phyloP scores from a whole-genome alignment of 2,797 vertebrate species.

The Sebastiscus albofasciatus region DNA sequence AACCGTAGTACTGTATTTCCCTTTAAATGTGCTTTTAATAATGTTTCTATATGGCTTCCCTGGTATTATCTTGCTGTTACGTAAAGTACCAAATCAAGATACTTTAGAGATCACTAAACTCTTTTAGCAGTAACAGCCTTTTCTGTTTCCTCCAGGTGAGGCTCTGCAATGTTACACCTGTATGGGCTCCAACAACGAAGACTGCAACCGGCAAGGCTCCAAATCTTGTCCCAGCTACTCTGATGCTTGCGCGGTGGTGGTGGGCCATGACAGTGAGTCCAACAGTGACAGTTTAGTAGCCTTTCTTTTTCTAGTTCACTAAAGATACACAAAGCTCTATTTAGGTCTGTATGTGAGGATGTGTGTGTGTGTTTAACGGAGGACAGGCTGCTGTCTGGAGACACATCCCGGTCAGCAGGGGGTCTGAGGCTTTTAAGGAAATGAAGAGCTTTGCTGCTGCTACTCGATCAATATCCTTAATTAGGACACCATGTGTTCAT shows the following conservation, averaged over 20 bases:
- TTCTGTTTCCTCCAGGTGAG: constrained; percentile 74
- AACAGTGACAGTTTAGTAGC: constrained; percentile 34
- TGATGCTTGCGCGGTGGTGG: constrained; percentile 88
- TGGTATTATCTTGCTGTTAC: not conserved
- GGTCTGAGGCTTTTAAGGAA: constrained; percentile 59
- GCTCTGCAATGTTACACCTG: constrained; percentile 89
- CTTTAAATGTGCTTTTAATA: not conserved
- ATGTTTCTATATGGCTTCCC: not conserved
- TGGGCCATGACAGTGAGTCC: constrained; percentile 89
- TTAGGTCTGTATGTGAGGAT: not conserved
- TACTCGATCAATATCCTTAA: constrained; percentile 54
- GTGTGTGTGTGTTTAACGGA: constrained; percentile 22
- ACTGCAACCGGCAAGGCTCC: constrained; percentile 91
- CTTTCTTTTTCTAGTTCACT: constrained; percentile 3
- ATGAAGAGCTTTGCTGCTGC: constrained; percentile 54
- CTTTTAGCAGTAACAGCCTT: not conserved
- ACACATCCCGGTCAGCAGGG: constrained; percentile 50
- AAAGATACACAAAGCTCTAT: not conserved
- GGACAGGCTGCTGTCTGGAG: constrained; percentile 62
- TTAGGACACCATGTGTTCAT: constrained; percentile 59
- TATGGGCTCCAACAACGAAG: constrained; percentile 88
- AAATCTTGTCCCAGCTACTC: constrained; percentile 88
- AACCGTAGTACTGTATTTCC: not conserved
- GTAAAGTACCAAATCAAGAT: not conserved
- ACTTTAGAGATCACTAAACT: not conserved